Percentiles rank a stretch among this genome's conserved stretches.
Evolutionary conservation across 2,113 vertebrate species (phyloP).

Genomic region (Prochilodus magdalenae): DNA sequence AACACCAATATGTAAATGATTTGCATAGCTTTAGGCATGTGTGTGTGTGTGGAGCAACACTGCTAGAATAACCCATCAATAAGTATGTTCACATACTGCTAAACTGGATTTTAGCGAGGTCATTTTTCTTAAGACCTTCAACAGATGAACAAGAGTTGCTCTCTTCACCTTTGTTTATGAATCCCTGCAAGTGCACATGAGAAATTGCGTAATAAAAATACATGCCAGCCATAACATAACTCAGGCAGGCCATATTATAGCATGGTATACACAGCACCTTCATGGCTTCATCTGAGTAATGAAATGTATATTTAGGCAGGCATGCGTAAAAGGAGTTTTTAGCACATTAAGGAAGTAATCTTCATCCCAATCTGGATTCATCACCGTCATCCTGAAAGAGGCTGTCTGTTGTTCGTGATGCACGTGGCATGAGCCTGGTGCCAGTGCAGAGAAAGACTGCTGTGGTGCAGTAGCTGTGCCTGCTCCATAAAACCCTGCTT

Average conservation of each 20-base stretch:
- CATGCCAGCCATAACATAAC: conserved; percentile 14
- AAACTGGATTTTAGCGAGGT: too few species aligned
- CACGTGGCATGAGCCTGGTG: not conserved
- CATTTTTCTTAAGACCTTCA: not conserved
- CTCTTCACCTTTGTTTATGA: not conserved
- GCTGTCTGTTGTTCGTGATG: conserved; percentile 2
- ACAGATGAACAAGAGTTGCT: not conserved
- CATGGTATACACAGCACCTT: not conserved
- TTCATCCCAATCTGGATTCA: conserved; percentile 39
- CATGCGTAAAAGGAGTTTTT: conserved; percentile 31
- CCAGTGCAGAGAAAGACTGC: not conserved
- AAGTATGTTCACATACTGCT: too few species aligned
- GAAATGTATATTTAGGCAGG: conserved; percentile 45
- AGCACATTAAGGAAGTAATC: conserved; percentile 47
- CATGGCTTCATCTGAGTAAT: conserved; percentile 26
- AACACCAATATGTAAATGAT: too few species aligned
- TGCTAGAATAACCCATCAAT: too few species aligned
- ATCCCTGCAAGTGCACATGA: conserved; percentile 8
- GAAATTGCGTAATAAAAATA: conserved; percentile 19
- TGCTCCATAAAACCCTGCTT: conserved; percentile 9
- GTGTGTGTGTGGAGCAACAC: too few species aligned
- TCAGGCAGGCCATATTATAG: conserved; percentile 21
- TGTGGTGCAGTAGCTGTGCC: not conserved
- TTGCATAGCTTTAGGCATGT: too few species aligned
- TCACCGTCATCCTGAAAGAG: conserved; percentile 36